Evolutionary conservation across 1,140 invertebrate species (phyloP).

Genomic region (Caenorhabditis tropicalis): DNA sequence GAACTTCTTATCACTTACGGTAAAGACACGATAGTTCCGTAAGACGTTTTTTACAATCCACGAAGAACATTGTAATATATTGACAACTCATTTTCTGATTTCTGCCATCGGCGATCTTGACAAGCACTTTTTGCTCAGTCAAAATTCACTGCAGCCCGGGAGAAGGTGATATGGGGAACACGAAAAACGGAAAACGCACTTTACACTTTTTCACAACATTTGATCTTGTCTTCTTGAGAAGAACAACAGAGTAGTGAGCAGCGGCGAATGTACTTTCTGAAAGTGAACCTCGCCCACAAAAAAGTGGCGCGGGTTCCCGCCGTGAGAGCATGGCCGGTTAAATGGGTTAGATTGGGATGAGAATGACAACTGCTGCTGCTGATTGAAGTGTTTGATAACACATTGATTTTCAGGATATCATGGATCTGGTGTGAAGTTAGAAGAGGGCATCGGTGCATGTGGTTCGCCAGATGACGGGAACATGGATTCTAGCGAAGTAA

Average conservation of each 20-base stretch:
- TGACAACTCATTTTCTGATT: background rate
- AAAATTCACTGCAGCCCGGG: background rate
- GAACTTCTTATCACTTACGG: too few relatives aligned
- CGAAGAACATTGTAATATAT: background rate
- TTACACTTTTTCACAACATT: slow-evolving; percentile 25
- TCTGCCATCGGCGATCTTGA: background rate
- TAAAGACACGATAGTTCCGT: too few relatives aligned
- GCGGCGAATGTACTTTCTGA: slow-evolving; percentile 1
- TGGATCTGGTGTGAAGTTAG: slow-evolving; percentile 7
- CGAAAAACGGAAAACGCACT: background rate
- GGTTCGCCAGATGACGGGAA: slow-evolving; percentile 22
- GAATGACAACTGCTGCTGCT: background rate
- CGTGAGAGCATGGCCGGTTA: background rate
- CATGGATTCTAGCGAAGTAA: background rate
- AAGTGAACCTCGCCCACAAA: slow-evolving; percentile 19
- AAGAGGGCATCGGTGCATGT: background rate
- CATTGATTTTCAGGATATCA: slow-evolving; percentile 2
- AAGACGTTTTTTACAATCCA: background rate
- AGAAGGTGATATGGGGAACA: slow-evolving; percentile 1
- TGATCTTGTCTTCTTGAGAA: background rate
- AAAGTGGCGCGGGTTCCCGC: background rate
- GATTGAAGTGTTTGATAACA: background rate
- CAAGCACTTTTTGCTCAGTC: background rate
- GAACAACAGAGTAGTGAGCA: slow-evolving; percentile 41
- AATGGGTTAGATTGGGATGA: background rate